phyloP scores from a whole-genome alignment of 2,113 vertebrate genomes.

The Neodon shergylaensis region DNA sequence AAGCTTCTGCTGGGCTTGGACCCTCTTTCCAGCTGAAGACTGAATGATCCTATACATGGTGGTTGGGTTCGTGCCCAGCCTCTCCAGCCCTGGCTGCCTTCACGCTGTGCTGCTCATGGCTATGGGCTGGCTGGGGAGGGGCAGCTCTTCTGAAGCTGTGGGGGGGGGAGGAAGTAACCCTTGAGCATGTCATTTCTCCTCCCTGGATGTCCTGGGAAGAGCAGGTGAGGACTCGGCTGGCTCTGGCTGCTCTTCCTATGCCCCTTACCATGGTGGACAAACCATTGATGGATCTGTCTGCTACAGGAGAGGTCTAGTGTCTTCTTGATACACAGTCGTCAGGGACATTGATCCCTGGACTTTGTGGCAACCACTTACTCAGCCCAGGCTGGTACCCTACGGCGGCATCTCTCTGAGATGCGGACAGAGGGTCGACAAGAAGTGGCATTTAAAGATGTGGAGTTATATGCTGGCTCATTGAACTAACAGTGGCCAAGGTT shows the following conservation, averaged over 20 bases:
- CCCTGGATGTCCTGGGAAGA: not conserved
- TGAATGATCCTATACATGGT: fast-evolving
- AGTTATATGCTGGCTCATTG: not conserved
- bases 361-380: not conserved
- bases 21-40: not conserved
- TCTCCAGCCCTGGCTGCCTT: fast-evolving
- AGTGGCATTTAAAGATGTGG: not conserved
- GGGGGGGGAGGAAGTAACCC: not conserved
- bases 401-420: not conserved
- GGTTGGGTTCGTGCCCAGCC: not conserved
- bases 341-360: not conserved
- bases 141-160: constrained; percentile 33
- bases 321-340: not conserved
- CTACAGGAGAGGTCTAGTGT: fast-evolving
- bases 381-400: not conserved
- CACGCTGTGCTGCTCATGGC: fast-evolving
- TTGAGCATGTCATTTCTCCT: not conserved
- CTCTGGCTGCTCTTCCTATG: not conserved
- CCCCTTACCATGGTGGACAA: fast-evolving
- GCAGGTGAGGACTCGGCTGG: not conserved
- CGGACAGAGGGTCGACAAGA: not conserved
- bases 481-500: not conserved
- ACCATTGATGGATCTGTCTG: not conserved
- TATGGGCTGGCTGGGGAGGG: not conserved
- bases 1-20: not conserved